A percentile compares a stretch with the other conserved stretches of the same genome.
Conservation (phyloP, 2,888 invertebrate species). For the Platycnemis pennipes region DNA sequence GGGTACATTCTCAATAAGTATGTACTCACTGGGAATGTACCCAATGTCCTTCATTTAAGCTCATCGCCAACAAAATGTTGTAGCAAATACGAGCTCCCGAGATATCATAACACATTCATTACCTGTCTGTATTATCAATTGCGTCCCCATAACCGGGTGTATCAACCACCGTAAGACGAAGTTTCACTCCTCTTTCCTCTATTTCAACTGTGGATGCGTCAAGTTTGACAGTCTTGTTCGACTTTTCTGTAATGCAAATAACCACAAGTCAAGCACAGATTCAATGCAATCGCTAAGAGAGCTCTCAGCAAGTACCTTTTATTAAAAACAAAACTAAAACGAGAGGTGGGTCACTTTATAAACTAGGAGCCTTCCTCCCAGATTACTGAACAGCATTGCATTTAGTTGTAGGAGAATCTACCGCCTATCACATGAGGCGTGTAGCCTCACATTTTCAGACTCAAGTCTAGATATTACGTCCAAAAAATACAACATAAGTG, state of each 20-base stretch:
- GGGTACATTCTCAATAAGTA: too few species aligned
- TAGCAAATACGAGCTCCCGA: too few species aligned
- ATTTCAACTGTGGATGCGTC: constrained; percentile 98
- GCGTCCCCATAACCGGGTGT: constrained; percentile 98
- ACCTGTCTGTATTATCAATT: constrained; percentile 92
- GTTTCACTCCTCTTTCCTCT: constrained; percentile 96
- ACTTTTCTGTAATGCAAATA: constrained; percentile 85
- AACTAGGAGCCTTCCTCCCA: not conserved
- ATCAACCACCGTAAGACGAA: constrained; percentile 95
- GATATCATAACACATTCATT: constrained; percentile 25
- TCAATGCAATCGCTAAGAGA: not conserved
- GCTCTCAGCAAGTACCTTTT: not conserved
- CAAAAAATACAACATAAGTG: not conserved
- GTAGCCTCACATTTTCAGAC: not conserved
- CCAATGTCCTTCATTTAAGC: too few species aligned
- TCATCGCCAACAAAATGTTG: too few species aligned
- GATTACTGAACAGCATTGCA: not conserved
- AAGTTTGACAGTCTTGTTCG: constrained; percentile 94
- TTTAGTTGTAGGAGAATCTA: too few species aligned
- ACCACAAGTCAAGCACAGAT: not conserved
- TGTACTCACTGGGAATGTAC: too few species aligned
- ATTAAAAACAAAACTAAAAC: not conserved
- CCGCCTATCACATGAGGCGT: too few species aligned
- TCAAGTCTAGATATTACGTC: not conserved
- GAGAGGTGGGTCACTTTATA: not conserved